phyloP scores from a whole-genome alignment of 2,797 vertebrate species.

The Sus cebifrons region DNA sequence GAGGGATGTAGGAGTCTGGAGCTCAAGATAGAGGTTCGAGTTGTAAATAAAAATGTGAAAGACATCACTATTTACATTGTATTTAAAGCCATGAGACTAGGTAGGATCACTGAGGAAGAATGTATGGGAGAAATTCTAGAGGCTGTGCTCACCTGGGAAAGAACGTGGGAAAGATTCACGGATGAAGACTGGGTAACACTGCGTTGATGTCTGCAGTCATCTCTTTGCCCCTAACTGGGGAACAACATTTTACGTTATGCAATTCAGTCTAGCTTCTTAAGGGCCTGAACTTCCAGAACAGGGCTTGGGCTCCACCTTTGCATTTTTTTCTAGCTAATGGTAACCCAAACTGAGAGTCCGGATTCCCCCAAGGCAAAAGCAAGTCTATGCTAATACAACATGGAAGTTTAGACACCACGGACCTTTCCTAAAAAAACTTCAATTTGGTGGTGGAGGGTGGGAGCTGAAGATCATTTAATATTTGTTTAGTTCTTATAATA shows the following conservation, averaged over 20 bases:
- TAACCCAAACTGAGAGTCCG: background rate
- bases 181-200: background rate
- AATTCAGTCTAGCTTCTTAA: background rate
- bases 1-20: background rate
- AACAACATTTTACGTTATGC: background rate
- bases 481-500: background rate
- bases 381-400: background rate
- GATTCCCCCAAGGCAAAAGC: background rate
- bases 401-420: constrained; percentile 10
- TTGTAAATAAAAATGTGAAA: background rate
- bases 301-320: background rate
- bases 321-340: background rate
- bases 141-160: background rate
- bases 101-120: background rate
- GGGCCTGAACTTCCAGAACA: background rate
- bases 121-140: background rate
- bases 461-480: background rate
- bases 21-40: background rate
- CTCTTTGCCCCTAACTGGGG: background rate
- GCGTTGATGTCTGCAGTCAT: too few species aligned
- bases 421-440: background rate
- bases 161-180: background rate
- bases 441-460: background rate
- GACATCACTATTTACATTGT: background rate
- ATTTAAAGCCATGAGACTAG: background rate